Evolutionary conservation across 2,888 invertebrate genomes (phyloP).

Genomic region (Drosophila greeni): DNA sequence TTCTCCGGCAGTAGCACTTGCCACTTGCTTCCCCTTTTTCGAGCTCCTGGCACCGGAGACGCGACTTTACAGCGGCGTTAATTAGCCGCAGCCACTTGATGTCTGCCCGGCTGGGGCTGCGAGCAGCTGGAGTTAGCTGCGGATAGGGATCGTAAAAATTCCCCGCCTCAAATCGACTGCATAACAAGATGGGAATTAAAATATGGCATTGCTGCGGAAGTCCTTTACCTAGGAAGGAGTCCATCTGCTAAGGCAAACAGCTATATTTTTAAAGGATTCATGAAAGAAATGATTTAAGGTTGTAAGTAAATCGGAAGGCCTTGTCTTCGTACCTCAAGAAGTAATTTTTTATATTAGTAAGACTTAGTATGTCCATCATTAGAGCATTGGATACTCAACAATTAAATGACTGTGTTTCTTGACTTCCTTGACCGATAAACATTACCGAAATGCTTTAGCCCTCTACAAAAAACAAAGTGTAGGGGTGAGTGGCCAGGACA

Average conservation of each 20-base stretch:
- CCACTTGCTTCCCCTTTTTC: not conserved
- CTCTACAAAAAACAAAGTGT: conserved; percentile 18
- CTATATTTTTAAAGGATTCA: not conserved
- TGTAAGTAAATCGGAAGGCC: not conserved
- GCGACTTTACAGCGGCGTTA: conserved; percentile 65
- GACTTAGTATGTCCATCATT: not conserved
- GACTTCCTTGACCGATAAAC: not conserved
- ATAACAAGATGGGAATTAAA: conserved; percentile 43
- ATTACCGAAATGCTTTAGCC: not conserved
- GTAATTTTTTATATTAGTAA: too few relatives aligned
- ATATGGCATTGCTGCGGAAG: conserved; percentile 3
- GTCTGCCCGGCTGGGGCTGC: conserved; percentile 38
- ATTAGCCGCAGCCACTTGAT: conserved; percentile 71
- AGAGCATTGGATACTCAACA: not conserved
- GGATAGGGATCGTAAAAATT: conserved; percentile 17
- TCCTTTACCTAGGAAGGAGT: conserved; percentile 10
- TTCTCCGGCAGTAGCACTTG: conserved; percentile 26
- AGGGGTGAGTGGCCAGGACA: conserved; percentile 52
- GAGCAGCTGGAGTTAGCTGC: conserved; percentile 49
- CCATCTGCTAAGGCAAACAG: not conserved
- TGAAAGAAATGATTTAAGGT: not conserved
- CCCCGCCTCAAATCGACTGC: conserved; percentile 50
- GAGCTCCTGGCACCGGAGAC: not conserved
- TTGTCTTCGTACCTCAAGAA: not conserved
- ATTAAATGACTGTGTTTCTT: not conserved